Evolutionary conservation across 2,113 vertebrate species (phyloP).

Genomic region (Pandion haliaetus): DNA sequence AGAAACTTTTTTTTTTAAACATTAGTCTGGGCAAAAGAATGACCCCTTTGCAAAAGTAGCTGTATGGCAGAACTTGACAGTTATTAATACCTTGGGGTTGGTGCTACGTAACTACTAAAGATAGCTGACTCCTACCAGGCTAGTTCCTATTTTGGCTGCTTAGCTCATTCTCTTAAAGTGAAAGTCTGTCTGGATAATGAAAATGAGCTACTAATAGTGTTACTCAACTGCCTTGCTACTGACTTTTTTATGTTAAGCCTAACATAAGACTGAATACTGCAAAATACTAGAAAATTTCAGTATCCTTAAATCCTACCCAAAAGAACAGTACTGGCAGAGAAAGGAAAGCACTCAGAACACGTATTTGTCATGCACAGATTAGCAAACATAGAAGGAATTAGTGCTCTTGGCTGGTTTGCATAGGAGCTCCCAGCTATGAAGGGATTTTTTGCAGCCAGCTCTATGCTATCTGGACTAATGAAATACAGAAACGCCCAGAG

Average conservation of each 20-base stretch:
- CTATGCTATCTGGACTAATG: not conserved
- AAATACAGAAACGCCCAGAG: not conserved
- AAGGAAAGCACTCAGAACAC: not conserved
- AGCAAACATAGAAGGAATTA: slow-evolving; percentile 37
- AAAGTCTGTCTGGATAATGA: not conserved
- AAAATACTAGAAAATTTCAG: not conserved
- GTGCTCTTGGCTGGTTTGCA: slow-evolving; percentile 8
- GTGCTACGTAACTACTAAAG: slow-evolving; percentile 12
- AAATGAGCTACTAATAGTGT: not conserved
- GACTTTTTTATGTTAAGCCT: not conserved
- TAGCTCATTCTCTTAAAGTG: not conserved
- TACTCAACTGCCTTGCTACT: not conserved
- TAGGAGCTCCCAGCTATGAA: not conserved
- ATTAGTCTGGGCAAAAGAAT: not conserved
- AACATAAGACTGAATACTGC: not conserved
- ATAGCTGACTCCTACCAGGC: slow-evolving; percentile 23
- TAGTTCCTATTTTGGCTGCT: slow-evolving; percentile 3
- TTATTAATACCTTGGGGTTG: slow-evolving; percentile 36
- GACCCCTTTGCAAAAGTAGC: not conserved
- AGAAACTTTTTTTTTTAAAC: not conserved
- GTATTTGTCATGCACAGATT: slow-evolving; percentile 23
- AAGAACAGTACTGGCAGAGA: not conserved
- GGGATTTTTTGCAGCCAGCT: not conserved
- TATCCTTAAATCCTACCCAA: not conserved
- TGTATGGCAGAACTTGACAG: not conserved